phyloP scores from a whole-genome alignment of 2,113 vertebrate genomes.

The Neolamprologus longior region DNA sequence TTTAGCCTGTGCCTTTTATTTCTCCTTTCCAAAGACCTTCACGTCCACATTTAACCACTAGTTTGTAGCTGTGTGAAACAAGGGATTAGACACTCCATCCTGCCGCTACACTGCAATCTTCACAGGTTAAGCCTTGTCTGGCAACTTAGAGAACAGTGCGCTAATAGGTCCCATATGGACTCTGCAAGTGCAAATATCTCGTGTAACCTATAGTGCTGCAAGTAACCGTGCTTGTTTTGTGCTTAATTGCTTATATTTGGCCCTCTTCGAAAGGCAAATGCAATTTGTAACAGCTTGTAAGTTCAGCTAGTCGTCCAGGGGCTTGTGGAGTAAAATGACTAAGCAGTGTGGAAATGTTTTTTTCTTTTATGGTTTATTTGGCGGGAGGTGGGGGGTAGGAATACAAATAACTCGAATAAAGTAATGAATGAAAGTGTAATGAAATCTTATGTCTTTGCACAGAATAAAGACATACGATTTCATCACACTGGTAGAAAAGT shows the following conservation, averaged over 20 bases:
- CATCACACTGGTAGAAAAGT: background rate
- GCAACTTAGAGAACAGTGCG: background rate
- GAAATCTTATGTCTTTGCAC: background rate
- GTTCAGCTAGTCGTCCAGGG: constrained; percentile 37
- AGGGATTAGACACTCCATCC: background rate
- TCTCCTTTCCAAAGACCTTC: background rate
- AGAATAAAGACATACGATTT: background rate
- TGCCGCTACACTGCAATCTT: background rate
- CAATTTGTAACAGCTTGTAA: constrained; percentile 54
- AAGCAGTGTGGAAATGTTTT: constrained; percentile 20
- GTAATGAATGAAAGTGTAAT: background rate
- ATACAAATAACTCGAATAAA: background rate
- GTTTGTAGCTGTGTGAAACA: background rate
- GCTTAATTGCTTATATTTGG: constrained; percentile 45
- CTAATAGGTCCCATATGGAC: constrained; percentile 59
- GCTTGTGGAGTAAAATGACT: background rate
- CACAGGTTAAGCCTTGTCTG: constrained; percentile 38
- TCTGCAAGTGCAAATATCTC: constrained; percentile 28
- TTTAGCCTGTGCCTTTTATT: background rate
- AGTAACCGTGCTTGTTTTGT: constrained; percentile 31
- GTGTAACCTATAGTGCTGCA: constrained; percentile 40
- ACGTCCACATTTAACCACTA: background rate
- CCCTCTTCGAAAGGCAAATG: constrained; percentile 38
- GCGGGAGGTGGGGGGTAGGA: background rate
- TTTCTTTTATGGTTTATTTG: background rate